Base-by-base conservation (phyloP, 2,113 vertebrate genomes). In the Poeciliopsis prolifica region DNA sequence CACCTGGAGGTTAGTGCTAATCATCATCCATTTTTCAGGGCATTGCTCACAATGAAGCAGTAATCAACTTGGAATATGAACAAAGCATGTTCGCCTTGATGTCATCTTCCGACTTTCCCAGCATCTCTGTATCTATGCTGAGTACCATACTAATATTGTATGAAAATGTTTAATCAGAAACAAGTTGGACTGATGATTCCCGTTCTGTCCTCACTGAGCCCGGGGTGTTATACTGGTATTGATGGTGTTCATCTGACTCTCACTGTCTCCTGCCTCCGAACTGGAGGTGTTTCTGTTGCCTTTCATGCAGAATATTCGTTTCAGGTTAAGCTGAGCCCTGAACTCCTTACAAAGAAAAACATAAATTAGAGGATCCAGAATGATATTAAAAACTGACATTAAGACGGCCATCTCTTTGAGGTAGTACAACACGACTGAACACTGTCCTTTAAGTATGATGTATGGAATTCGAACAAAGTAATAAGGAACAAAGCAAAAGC, bases 401-500 rank as follows among this genome's bases (percentile, higher is more conserved):
- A 63, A 33, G 61, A 63, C 30, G 3, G 30, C 1, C 61, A 22
- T 9, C 29, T 63, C 61, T 17, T 63, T 63, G 29, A 63, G 17
- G 61, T 31, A 31, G 61, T 31, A 19, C 14, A 63, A 3, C 61
- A 31, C 4, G 8, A 22, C 61, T 5, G 19, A 17, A 17, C 29
- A 31, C 1, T 31, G 29, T 31, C 30, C 61, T 22, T 19, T 5
- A 5, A 33, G 8, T 2, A 22, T 0, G 19, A 63, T 1, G 29
- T 63, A 63, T 19, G 30, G 61, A 31, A 63, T 3, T 31, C 30
- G 61, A 63, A 63, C 29, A 15, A 67, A 42, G 83, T 94, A 92
- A 81, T 95, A 94, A 0, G 94, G 94, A 4, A 95, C 87, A 3
- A 95, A 95, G 72, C 94, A 95, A 0, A 94, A 29, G 35, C 89